A percentile compares a stretch with the other conserved stretches of the same genome.
phyloP scores from a whole-genome alignment of 2,888 invertebrate species.

The Drosophila algonquin region DNA sequence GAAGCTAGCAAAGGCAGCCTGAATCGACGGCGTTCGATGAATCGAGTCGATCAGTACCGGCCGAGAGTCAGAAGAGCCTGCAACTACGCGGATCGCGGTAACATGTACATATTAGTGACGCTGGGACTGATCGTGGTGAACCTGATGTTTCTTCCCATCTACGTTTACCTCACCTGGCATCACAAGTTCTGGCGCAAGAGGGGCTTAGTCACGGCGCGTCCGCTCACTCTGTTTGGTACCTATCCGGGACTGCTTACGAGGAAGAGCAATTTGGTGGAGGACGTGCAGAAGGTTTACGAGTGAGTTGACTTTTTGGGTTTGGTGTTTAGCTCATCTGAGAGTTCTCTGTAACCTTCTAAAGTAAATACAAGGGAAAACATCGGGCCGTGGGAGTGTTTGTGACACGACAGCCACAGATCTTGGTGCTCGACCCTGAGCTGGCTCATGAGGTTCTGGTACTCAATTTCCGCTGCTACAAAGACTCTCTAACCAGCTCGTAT shows the following conservation, averaged over 20 bases:
- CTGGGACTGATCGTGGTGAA: slow-evolving; percentile 50
- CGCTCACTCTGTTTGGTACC: slow-evolving; percentile 81
- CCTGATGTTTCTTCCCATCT: slow-evolving; percentile 59
- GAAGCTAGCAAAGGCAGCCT: neutral
- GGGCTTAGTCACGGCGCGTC: slow-evolving; percentile 81
- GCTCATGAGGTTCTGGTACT: slow-evolving; percentile 82
- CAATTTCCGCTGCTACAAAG: slow-evolving; percentile 82
- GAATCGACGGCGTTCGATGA: neutral
- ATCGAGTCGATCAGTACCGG: slow-evolving; percentile 8
- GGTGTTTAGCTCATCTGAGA: neutral
- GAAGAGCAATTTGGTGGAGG: slow-evolving; percentile 76
- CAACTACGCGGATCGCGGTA: neutral
- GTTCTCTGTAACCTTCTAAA: slow-evolving; percentile 23
- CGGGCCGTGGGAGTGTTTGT: slow-evolving; percentile 83
- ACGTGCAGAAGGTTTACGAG: slow-evolving; percentile 83
- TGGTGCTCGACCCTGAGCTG: slow-evolving; percentile 83
- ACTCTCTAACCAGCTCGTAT: slow-evolving; percentile 71
- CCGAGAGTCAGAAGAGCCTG: slow-evolving; percentile 3
- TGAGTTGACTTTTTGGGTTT: slow-evolving; percentile 49
- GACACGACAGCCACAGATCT: slow-evolving; percentile 79
- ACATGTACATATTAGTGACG: slow-evolving; percentile 29
- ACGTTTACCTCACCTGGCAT: slow-evolving; percentile 76
- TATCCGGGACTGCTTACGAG: slow-evolving; percentile 72
- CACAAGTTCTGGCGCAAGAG: slow-evolving; percentile 82
- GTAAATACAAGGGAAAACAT: slow-evolving; percentile 76